Conservation (phyloP, 2,888 invertebrate species). For the Sphaerophoria taeniata region DNA sequence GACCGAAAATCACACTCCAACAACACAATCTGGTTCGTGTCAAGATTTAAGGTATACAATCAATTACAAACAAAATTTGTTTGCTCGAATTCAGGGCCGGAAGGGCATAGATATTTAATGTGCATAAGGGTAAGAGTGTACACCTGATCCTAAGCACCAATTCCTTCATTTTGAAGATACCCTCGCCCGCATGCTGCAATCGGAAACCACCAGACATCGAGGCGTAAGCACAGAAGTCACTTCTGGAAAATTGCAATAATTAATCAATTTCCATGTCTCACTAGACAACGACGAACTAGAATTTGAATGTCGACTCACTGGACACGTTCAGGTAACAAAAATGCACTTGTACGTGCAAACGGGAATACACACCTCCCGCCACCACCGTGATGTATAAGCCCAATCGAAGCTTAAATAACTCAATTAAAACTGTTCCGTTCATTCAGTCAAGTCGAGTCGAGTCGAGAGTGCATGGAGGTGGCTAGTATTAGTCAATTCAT, state of each 20-base stretch:
- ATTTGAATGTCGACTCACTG: background rate
- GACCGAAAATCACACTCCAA: background rate
- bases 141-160: conserved; percentile 17
- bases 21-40: background rate
- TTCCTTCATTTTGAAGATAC: conserved; percentile 6
- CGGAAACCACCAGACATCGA: background rate
- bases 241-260: conserved; percentile 67
- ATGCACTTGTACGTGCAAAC: conserved; percentile 59
- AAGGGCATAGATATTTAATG: no score
- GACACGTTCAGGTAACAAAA: conserved; percentile 4
- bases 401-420: conserved; percentile 68
- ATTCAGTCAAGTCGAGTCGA: no score
- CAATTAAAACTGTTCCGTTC: conserved; percentile 61
- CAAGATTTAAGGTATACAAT: conserved; percentile 37
- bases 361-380: background rate
- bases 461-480: conserved; percentile 5
- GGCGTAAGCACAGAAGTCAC: conserved; percentile 67
- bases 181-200: background rate
- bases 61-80: conserved; percentile 60
- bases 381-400: background rate
- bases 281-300: background rate
- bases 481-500: conserved; percentile 14
- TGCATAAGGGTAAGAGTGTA: no score
- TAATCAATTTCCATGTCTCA: conserved; percentile 62
- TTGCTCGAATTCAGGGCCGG: conserved; percentile 38